Evolutionary conservation across 2,113 vertebrate species (phyloP).

Genomic region (Hystrix brachyura): DNA sequence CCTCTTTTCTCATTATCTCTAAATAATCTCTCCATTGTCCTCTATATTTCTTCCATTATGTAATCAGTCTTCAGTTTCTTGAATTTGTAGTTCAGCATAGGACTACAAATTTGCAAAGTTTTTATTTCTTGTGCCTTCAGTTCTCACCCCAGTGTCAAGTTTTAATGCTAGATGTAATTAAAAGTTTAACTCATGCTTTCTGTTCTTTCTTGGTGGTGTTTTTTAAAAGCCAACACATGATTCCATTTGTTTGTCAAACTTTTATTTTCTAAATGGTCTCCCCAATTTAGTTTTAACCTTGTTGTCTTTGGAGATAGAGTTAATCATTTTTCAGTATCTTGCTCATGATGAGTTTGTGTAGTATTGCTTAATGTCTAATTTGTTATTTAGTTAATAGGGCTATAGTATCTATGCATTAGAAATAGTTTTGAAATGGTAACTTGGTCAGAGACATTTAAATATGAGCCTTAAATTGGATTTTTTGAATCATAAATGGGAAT

Average conservation of each 20-base stretch:
- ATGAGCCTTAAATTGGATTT: background rate
- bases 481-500: background rate
- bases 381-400: slow-evolving; percentile 30
- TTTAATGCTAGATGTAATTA: slow-evolving; percentile 56
- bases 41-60: background rate
- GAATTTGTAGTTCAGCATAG: slow-evolving; percentile 33
- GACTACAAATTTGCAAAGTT: slow-evolving; percentile 18
- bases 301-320: background rate
- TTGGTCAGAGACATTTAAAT: slow-evolving; percentile 44
- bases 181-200: slow-evolving; percentile 10
- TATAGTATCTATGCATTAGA: background rate
- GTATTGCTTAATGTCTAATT: slow-evolving; percentile 27
- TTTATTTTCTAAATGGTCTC: slow-evolving; percentile 68
- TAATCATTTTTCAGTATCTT: slow-evolving; percentile 45
- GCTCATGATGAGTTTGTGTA: slow-evolving; percentile 17
- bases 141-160: slow-evolving; percentile 43
- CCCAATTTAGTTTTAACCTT: background rate
- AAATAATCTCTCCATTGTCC: slow-evolving; percentile 52
- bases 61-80: slow-evolving; percentile 48
- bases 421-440: background rate
- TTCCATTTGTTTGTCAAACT: slow-evolving; percentile 43
- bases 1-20: slow-evolving; percentile 52
- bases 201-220: slow-evolving; percentile 49
- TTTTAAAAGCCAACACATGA: slow-evolving; percentile 38
- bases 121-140: slow-evolving; percentile 47